Base-by-base conservation (phyloP, 2,888 invertebrate species). In the Sphecodes monilicornis region DNA sequence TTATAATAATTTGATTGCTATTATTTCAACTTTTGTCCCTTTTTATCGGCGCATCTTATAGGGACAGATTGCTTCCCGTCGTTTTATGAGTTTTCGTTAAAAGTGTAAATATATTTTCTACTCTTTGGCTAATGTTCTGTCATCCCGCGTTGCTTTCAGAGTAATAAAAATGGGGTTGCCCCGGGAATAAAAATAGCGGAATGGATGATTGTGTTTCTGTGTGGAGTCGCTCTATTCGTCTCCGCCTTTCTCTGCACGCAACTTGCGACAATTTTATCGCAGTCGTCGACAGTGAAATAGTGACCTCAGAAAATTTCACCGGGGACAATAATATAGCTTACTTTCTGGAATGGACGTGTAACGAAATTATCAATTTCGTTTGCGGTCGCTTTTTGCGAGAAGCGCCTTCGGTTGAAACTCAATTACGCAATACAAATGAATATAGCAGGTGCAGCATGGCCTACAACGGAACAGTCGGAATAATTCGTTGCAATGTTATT, bases 131-230 rank as follows among this genome's bases (percentile, higher is more conserved):
- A 69, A 29, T 16, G 64, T 76, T 83, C 72, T 64, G 22, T 68
- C 50, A 16, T n/a, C 16, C n/a, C 26, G 32, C n/a, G 26, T 72
- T 64, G 60, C 54, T 74, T 29, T 64, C 3, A 18, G 64, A 64
- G 43, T 16, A 39, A 68, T 43, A 79, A 85, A 78, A 74, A 84
- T 36, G 73, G n/a, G 43, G 32, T 57, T 76, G 54, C 50, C 26
- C 4, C 16, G 11, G 41, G 50, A 76, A 39, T 76, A 79, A 76
- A 85, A 85, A 79, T 79, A 69, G 73, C 64, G 76, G 84, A 76
- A 84, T 43, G 64, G 73, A 85, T 79, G 85, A 74, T 76, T 84
- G 76, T 69, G 36, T 79, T 79, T 70, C 73, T 79, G 74, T 78
- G 32, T 46, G 43, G 66, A 77, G 36, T 66, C 54, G 16, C 26